phyloP scores from a whole-genome alignment of 1,140 invertebrate genomes.

The Heliconius eleuchia region DNA sequence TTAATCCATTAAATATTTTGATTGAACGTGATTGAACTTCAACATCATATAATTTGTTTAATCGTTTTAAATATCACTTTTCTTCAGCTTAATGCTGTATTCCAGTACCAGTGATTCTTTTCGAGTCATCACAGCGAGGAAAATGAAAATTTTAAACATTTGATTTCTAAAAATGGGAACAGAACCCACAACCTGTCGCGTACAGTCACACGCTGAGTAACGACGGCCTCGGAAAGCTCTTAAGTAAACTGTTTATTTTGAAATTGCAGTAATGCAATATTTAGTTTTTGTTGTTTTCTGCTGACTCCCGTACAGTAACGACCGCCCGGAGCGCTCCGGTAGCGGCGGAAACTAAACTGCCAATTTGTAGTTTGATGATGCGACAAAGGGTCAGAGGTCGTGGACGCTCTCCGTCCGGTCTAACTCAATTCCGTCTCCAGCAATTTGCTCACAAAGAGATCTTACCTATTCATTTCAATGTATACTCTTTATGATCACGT shows the following conservation, averaged over 20 bases:
- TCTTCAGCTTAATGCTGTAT: too few species aligned
- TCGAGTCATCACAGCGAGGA: too few species aligned
- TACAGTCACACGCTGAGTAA: too few species aligned
- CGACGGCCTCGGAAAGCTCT: not conserved
- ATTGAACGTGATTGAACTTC: too few species aligned
- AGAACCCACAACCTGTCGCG: too few species aligned
- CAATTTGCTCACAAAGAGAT: slow-evolving; percentile 47
- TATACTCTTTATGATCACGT: slow-evolving; percentile 39
- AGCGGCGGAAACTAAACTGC: slow-evolving; percentile 51
- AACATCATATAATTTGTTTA: too few species aligned
- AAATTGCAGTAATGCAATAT: slow-evolving; percentile 31
- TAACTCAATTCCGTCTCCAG: slow-evolving; percentile 46
- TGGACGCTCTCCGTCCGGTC: slow-evolving; percentile 34
- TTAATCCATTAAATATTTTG: too few species aligned
- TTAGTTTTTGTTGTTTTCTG: slow-evolving; percentile 41
- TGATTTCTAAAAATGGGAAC: too few species aligned
- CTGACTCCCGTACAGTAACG: slow-evolving; percentile 34
- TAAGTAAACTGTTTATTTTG: not conserved
- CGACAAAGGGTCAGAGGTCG: slow-evolving; percentile 47
- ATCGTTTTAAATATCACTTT: too few species aligned
- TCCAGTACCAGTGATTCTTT: too few species aligned
- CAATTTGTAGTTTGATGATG: slow-evolving; percentile 68
- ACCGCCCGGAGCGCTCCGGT: slow-evolving; percentile 44
- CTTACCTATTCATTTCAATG: slow-evolving; percentile 44
- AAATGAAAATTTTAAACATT: too few species aligned